phyloP scores from a whole-genome alignment of 2,113 vertebrate genomes.

The Helogale parvula region DNA sequence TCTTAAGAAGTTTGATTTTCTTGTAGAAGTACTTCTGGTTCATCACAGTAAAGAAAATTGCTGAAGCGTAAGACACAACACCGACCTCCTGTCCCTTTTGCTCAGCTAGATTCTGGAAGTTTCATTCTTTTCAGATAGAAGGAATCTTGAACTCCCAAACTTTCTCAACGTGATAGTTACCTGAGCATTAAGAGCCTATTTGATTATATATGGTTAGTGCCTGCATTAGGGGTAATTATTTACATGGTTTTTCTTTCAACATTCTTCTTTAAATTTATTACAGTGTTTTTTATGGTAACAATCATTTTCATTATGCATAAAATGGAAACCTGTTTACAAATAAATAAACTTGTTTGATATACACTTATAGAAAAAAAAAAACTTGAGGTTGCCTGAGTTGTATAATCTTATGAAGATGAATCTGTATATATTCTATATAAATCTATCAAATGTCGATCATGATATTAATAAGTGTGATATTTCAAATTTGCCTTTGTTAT shows the following conservation, averaged over 20 bases:
- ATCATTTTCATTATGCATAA: not conserved
- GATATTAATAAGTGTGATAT: not conserved
- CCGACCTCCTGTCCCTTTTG: not conserved
- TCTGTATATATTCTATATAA: not conserved
- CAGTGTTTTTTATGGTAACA: not conserved
- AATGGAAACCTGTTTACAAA: not conserved
- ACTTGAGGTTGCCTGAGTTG: not conserved
- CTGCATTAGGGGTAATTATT: not conserved
- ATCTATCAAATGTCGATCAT: not conserved
- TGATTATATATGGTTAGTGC: not conserved
- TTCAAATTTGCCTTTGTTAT: not conserved
- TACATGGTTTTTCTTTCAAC: not conserved
- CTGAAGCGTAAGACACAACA: not conserved
- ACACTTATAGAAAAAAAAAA: not conserved
- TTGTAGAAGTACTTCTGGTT: not conserved
- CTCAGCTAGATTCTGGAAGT: not conserved
- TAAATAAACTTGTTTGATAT: not conserved
- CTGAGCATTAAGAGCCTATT: not conserved
- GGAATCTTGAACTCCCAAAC: not conserved
- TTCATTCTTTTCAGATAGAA: not conserved
- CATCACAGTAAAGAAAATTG: not conserved
- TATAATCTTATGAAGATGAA: not conserved
- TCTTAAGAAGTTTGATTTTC: not conserved
- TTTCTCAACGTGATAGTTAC: not conserved
- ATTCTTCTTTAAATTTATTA: not conserved